Base-by-base conservation (phyloP, 1,140 invertebrate genomes). In the Brevipalpus yothersi region DNA sequence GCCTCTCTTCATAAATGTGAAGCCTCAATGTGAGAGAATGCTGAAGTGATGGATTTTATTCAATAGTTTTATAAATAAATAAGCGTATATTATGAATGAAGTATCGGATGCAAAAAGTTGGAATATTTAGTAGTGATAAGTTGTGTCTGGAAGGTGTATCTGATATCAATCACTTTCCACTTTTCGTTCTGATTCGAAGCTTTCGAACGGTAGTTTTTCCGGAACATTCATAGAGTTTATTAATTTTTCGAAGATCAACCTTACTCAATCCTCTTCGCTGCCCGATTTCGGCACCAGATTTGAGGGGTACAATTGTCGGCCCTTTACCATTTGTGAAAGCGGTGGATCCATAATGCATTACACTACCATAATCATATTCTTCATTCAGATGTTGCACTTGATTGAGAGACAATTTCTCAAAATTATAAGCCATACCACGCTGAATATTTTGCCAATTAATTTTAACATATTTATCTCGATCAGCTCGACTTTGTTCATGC, bases 381-480 rank as follows among this genome's bases (percentile, higher is more conserved):
- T 23, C 53, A 13, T 40, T 54, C 4, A 60, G 40, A 41, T 53
- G 43, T 21, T 63, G 59, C 10, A 65, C 63, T 9, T 61, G 39
- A 10, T 55, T n/a, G 7, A 61, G 12, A 15, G n/a, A 59, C 21
- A 60, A 64, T 56, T 67, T 67, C n/a, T 58, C 58, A 53, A 67
- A 67, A 41, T 67, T 66, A 31, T 60, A 59, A 41, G 63, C 62
- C 17, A 62, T 64, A 60, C 61, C 63, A 58, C 60, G n/a, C 42
- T 75, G 67, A 15, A 85, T 82, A 63, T 82, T 82, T 2, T 77
- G 68, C 72, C 75, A 79, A 45, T 75, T 67, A 41, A 83, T 77
- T 2, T 64, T 69, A n/a, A 83, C 75, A 65, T 74, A 82, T 0
- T 77, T 66, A 64, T 83, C 81, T 45, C 82, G 69, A 68, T 83